These are phyloP conservation scores for Oriolus oriolus DNA, from an alignment of 2,113 vertebrate species.

Conservation along the genomic window DNA sequence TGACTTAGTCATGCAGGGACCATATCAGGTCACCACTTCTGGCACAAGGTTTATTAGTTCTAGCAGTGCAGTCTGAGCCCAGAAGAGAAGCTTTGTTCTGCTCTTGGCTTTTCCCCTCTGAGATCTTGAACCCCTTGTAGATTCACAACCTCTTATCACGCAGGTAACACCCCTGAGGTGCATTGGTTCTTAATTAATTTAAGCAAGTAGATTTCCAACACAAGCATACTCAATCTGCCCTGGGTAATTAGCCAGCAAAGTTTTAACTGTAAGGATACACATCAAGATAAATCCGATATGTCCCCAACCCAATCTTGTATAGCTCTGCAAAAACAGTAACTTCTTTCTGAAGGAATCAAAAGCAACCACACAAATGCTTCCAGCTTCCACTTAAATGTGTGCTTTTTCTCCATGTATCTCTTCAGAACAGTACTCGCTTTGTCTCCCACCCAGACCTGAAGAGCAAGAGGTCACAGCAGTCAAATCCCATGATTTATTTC, in stretches of 20 bases:
- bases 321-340: slow-evolving; percentile 5
- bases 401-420: slow-evolving; percentile 6
- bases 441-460: slow-evolving; percentile 33
- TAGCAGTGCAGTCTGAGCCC: background rate
- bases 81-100: background rate
- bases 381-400: background rate
- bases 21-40: background rate
- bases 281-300: background rate
- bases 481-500: slow-evolving; percentile 18
- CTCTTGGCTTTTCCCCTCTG: background rate
- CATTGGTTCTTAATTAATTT: background rate
- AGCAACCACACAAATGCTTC: background rate
- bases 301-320: background rate
- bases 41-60: background rate
- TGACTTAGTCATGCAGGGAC: background rate
- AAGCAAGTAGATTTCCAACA: background rate
- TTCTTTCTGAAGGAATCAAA: slow-evolving; percentile 31
- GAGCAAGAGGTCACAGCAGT: background rate
- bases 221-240: background rate
- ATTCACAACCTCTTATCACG: background rate
- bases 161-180: background rate
- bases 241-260: background rate
- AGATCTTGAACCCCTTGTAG: background rate
- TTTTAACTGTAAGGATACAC: background rate
- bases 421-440: slow-evolving; percentile 33